Evolutionary conservation across 2,113 vertebrate genomes (phyloP).

Genomic region (Coptodon rendalli): DNA sequence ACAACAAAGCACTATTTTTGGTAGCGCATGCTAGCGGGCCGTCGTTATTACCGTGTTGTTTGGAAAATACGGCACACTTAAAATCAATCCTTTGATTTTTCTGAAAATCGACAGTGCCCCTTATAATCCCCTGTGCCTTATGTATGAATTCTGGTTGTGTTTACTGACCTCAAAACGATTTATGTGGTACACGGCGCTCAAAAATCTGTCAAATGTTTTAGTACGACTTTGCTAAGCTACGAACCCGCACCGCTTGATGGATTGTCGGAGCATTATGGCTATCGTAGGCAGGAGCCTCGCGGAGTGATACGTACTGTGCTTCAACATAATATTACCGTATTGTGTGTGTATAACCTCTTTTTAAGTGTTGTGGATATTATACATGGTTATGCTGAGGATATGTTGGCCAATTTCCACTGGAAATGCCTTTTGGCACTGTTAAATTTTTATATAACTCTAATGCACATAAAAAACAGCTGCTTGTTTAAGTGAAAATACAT

Average conservation of each 20-base stretch:
- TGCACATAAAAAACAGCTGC: neutral
- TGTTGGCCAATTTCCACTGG: rapidly evolving
- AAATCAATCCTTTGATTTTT: neutral
- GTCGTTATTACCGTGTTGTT: rapidly evolving
- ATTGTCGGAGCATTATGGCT: rapidly evolving
- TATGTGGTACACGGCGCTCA: too few species aligned
- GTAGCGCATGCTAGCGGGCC: rapidly evolving
- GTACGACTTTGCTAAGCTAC: neutral
- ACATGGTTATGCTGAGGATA: neutral
- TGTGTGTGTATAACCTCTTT: neutral
- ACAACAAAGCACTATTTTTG: neutral
- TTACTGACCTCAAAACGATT: rapidly evolving
- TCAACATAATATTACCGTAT: neutral
- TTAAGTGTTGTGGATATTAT: neutral
- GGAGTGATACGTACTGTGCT: neutral
- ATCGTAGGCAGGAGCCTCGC: rapidly evolving
- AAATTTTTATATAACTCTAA: neutral
- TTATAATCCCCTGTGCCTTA: rapidly evolving
- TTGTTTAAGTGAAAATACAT: neutral
- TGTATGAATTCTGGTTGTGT: neutral
- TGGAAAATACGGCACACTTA: neutral
- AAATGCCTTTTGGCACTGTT: rapidly evolving
- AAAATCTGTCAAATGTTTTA: neutral
- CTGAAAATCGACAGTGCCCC: rapidly evolving
- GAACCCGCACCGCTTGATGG: neutral